Base-by-base conservation (phyloP, 1,140 invertebrate species). In the Drosophila willistoni region DNA sequence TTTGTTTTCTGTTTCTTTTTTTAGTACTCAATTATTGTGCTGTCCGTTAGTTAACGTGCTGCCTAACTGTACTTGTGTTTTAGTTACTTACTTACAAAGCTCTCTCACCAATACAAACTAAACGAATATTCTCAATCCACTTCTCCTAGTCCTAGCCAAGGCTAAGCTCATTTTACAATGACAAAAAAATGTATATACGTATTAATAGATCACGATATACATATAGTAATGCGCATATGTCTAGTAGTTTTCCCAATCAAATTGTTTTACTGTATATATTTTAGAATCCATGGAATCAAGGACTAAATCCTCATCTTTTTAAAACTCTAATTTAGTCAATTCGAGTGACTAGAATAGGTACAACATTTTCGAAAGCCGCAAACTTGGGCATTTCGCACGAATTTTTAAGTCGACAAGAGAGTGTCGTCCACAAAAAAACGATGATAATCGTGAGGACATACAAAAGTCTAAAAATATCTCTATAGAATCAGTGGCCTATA, bases 11-110 rank as follows among this genome's bases (percentile, higher is more conserved):
- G 25, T 76, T 54, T 71, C 36, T 29, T 41, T 29, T 29, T 85
- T 57, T 77, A 80, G 83, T 86, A 86, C 83, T 73, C 73, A 56
- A 42, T 79, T 89, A 89, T 86, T 86, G 83, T 86, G 83, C 83
- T 89, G 19, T 69, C 63, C 65, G 80, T 71, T 75, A 60, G 19
- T 25, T 25, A 19, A 51, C 62, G 61, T 79, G 71, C 63, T 68
- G 67, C 63, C 64, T 68, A 55, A 57, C 76, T 66, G 39, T 73
- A 72, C 64, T 51, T 22, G 7, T 19, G 7, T 12, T 51, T 22
- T 25, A 25, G 68, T 68, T 75, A 63, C 79, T 61, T 82, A 86
- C 66, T 76, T 68, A 89, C 67, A 83, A 87, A 87, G 83, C 83
- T 89, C 83, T 79, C 70, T 67, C 84, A 68, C 69, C 74, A 25